These are phyloP conservation scores for Eupeodes corollae DNA, from an alignment of 1,140 invertebrate genomes.

Conservation along the genomic window DNA sequence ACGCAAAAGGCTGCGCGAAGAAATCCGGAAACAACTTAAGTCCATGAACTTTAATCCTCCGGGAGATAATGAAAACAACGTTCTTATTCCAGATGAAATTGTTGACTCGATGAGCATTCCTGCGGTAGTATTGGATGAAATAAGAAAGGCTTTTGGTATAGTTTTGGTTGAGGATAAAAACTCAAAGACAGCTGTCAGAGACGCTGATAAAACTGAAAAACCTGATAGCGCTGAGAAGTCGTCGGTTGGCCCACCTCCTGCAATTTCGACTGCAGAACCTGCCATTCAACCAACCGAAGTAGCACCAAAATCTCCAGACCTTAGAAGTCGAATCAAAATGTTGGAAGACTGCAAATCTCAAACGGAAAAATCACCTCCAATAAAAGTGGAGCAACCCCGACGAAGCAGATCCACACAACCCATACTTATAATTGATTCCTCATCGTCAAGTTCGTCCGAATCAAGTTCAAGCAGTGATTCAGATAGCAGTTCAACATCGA, in stretches of 20 bases:
- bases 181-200: neutral
- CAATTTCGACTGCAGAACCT: no score
- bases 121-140: conserved; percentile 20
- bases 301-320: no score
- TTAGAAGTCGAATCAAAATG: no score
- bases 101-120: conserved; percentile 27
- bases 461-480: neutral
- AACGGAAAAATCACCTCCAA: no score
- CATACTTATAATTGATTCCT: neutral
- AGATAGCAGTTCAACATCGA: neutral
- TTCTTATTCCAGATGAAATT: conserved; percentile 24
- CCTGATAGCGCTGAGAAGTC: no score
- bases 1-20: conserved; percentile 20
- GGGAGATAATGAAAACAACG: conserved; percentile 8
- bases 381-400: no score
- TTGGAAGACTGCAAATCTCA: no score
- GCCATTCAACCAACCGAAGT: no score
- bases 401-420: no score
- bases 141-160: conserved; percentile 26
- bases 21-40: conserved; percentile 23
- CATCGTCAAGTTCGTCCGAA: neutral
- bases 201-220: neutral
- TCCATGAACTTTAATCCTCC: conserved; percentile 19
- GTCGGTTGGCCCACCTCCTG: no score
- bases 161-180: neutral